These are phyloP conservation scores for Tryphoninae sp. DNA, from an alignment of 2,888 invertebrate species.

Conservation along the genomic window DNA sequence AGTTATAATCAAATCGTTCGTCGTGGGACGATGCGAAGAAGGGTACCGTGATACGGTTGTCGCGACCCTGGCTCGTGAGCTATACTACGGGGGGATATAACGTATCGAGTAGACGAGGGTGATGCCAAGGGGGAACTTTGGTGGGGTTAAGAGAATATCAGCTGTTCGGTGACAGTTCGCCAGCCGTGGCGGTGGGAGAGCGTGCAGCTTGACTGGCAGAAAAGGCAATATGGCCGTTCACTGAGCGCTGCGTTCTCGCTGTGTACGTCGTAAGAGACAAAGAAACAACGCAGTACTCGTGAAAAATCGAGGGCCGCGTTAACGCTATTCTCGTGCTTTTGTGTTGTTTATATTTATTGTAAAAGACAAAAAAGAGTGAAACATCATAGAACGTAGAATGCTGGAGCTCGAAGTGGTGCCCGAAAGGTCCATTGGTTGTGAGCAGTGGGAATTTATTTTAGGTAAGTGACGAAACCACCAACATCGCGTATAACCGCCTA, in stretches of 20 bases:
- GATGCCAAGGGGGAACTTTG: slow-evolving; percentile 5
- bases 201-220: slow-evolving; percentile 62
- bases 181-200: slow-evolving; percentile 71
- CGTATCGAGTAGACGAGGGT: not conserved
- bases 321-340: not conserved
- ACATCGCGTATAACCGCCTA: slow-evolving; percentile 15
- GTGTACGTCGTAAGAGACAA: slow-evolving; percentile 76
- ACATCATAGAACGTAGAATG: slow-evolving; percentile 83
- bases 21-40: slow-evolving; percentile 18
- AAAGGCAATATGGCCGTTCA: slow-evolving; percentile 81
- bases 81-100: not conserved
- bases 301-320: slow-evolving; percentile 26
- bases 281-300: slow-evolving; percentile 79
- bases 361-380: not conserved
- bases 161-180: slow-evolving; percentile 80
- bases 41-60: slow-evolving; percentile 53
- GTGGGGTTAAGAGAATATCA: slow-evolving; percentile 71
- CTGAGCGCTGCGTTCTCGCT: slow-evolving; percentile 73
- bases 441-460: slow-evolving; percentile 98
- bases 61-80: slow-evolving; percentile 52
- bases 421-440: slow-evolving; percentile 96
- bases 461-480: slow-evolving; percentile 85
- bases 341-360: not conserved
- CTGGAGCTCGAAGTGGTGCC: slow-evolving; percentile 98
- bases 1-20: slow-evolving; percentile 3